Conservation (phyloP, 2,888 invertebrate genomes). For the Chaetoderma sp. region DNA sequence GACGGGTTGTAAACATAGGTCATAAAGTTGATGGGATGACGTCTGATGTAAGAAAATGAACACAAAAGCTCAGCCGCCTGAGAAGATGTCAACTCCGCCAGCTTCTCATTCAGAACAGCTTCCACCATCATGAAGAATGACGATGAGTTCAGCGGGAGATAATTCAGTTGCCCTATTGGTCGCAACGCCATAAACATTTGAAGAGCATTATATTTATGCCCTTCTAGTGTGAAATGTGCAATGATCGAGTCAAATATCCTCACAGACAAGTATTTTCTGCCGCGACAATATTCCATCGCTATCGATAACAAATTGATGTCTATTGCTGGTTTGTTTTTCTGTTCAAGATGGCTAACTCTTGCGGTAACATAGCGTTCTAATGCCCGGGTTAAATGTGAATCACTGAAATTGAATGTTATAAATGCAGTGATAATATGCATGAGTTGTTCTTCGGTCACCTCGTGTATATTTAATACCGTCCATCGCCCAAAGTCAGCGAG, state of each 20-base stretch:
- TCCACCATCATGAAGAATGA: slow-evolving; percentile 76
- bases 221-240: slow-evolving; percentile 73
- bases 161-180: slow-evolving; percentile 76
- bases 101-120: slow-evolving; percentile 73
- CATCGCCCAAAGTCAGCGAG: slow-evolving; percentile 72
- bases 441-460: slow-evolving; percentile 74
- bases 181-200: slow-evolving; percentile 75
- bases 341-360: slow-evolving; percentile 69
- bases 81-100: slow-evolving; percentile 74
- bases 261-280: slow-evolving; percentile 74
- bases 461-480: slow-evolving; percentile 76
- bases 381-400: slow-evolving; percentile 74
- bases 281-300: slow-evolving; percentile 76
- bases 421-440: slow-evolving; percentile 72
- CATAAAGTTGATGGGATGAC: slow-evolving; percentile 76
- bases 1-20: slow-evolving; percentile 75
- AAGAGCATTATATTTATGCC: slow-evolving; percentile 71
- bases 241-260: slow-evolving; percentile 75
- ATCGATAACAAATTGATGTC: slow-evolving; percentile 74
- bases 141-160: slow-evolving; percentile 71
- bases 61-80: slow-evolving; percentile 76
- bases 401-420: slow-evolving; percentile 73
- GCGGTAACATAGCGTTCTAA: slow-evolving; percentile 76
- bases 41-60: slow-evolving; percentile 76
- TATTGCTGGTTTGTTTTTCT: no score